Evolutionary conservation across 1,140 invertebrate species (phyloP), one percentile per base, ranked within the genome.

Genomic region (Teleogryllus occipitalis): DNA sequence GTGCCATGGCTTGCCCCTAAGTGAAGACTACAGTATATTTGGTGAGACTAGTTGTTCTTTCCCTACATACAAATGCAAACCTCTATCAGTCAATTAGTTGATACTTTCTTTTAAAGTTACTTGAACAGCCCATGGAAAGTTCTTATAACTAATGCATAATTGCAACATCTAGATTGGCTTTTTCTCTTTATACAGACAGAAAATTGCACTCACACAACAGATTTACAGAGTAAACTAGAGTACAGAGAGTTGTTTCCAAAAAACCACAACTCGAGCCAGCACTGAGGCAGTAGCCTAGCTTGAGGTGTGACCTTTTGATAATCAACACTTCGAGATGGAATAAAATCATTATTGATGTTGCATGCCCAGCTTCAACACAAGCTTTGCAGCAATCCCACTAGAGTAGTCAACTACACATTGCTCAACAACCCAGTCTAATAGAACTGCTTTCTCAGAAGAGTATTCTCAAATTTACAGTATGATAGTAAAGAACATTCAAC

Each of bases 101-200:
- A 79, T 78, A 82, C 82, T 82, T 81, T 80, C 54, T 74, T 82
- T 78, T 75, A 80, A 82, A 78, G 47, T 46, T 80, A 78, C 78
- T 78, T 81, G 81, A 84, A 83, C 83, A 84, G 81, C 81, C 83
- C 83, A 83, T 83, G 81, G 80, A 83, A 83, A 83, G 76, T 82
- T 83, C 78, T 82, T 82, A 83, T 76, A 81, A 82, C 82, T 83
- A 83, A 82, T 83, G 81, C 81, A 83, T 82, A 81, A 80, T 81
- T 81, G 81, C 80, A 81, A 82, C 82, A 83, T 79, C 82, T 83
- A 83, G 75, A 81, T 81, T 81, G 22, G 73, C 80, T 82, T 82
- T 74, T 83, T 78, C 77, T 80, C 78, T 81, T 83, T 83, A 81
- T 82, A 81, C 81, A 84, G 81, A 82, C 81, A 82, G 81, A 81